phyloP scores from a whole-genome alignment of 2,888 invertebrate genomes.

The Lacanobia oleracea region DNA sequence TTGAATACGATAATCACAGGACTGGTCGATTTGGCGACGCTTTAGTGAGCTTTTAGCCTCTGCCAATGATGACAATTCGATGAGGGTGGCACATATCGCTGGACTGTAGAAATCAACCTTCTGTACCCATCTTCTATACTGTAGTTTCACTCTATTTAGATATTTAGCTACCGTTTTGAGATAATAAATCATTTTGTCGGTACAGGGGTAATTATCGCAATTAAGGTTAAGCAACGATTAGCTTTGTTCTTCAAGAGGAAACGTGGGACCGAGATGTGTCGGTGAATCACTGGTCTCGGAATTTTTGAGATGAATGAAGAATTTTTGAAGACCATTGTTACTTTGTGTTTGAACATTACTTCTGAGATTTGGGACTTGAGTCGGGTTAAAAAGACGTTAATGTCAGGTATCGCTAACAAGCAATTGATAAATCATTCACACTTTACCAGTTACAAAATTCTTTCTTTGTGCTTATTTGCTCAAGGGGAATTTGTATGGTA shows the following conservation, averaged over 20 bases:
- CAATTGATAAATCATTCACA: slow-evolving; percentile 57
- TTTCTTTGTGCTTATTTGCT: slow-evolving; percentile 40
- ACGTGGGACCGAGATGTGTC: slow-evolving; percentile 75
- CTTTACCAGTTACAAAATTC: slow-evolving; percentile 30
- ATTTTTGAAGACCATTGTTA: slow-evolving; percentile 52
- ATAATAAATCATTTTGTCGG: slow-evolving; percentile 88
- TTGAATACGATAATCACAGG: background rate
- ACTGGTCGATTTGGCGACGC: too few species aligned
- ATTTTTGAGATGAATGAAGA: slow-evolving; percentile 55
- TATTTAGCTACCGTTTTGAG: slow-evolving; percentile 71
- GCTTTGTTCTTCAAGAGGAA: slow-evolving; percentile 83
- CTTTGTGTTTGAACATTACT: slow-evolving; percentile 56
- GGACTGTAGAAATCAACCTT: slow-evolving; percentile 13
- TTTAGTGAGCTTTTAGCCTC: too few species aligned
- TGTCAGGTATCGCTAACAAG: slow-evolving; percentile 64
- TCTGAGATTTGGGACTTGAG: slow-evolving; percentile 52
- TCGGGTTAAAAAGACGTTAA: slow-evolving; percentile 55
- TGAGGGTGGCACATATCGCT: background rate
- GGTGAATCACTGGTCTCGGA: slow-evolving; percentile 62
- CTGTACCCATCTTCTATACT: slow-evolving; percentile 2
- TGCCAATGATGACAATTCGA: background rate
- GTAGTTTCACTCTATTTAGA: slow-evolving; percentile 63
- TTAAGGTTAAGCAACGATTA: slow-evolving; percentile 88
- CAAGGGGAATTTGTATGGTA: background rate
- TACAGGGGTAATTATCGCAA: slow-evolving; percentile 85